Evolutionary conservation across 2,113 vertebrate species (phyloP).

Genomic region (Halcyon senegalensis): DNA sequence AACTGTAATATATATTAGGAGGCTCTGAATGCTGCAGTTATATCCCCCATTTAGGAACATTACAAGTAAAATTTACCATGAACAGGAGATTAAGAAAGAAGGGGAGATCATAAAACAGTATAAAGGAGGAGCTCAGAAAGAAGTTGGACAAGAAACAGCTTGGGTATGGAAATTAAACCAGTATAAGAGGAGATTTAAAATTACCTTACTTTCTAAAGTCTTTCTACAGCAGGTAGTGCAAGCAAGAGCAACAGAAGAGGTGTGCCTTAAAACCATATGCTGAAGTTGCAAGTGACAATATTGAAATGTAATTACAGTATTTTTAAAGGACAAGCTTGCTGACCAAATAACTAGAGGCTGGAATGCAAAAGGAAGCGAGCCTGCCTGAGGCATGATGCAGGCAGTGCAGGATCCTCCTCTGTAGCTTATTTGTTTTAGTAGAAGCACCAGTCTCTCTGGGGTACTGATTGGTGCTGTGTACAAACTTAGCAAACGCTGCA

Average conservation of each 20-base stretch:
- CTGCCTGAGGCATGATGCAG: background rate
- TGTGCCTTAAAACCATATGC: background rate
- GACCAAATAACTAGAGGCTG: background rate
- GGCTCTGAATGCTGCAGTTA: background rate
- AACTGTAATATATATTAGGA: background rate
- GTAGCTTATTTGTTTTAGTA: background rate
- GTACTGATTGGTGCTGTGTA: accelerated
- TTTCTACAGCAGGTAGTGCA: background rate
- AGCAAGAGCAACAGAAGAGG: background rate
- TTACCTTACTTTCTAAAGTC: background rate
- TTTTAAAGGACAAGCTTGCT: background rate
- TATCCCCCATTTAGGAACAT: background rate
- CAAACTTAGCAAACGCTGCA: background rate
- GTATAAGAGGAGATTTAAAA: background rate
- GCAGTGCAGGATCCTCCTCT: background rate
- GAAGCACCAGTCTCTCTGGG: background rate
- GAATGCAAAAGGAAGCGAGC: background rate
- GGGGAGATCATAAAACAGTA: background rate
- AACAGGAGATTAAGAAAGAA: background rate
- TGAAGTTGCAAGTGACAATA: background rate
- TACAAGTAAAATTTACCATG: background rate
- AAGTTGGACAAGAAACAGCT: background rate
- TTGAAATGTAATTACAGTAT: background rate
- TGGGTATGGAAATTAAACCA: background rate
- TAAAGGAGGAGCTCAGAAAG: background rate